Conservation (phyloP, 2,888 invertebrate genomes). For the Pterostichus niger region DNA sequence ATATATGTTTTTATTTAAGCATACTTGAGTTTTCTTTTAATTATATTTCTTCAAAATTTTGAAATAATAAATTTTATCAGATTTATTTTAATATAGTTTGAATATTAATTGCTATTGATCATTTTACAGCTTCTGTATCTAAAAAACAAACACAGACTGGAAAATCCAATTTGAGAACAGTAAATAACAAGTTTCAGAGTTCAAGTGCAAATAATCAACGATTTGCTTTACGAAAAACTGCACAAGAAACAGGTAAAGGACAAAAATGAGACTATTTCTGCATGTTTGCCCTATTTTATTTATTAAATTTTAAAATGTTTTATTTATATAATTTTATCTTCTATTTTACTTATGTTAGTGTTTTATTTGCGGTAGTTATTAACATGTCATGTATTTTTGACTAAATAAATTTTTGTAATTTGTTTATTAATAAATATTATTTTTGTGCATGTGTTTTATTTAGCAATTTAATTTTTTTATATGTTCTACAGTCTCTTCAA, state of each 20-base stretch:
- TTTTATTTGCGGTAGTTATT: no score
- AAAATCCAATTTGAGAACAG: background rate
- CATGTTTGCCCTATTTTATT: background rate
- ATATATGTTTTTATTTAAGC: conserved; percentile 48
- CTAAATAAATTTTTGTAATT: no score
- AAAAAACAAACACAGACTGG: background rate
- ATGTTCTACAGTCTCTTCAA: no score
- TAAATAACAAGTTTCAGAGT: background rate
- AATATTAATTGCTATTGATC: background rate
- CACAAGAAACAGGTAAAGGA: background rate
- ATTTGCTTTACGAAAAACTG: conserved; percentile 3
- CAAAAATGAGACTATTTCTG: conserved; percentile 2
- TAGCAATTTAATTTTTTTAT: no score
- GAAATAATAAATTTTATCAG: background rate
- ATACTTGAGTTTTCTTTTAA: conserved; percentile 26
- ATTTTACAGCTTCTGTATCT: background rate
- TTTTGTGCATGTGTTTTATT: no score
- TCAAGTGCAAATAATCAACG: background rate
- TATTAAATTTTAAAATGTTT: background rate
- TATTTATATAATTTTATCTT: conserved; percentile 10
- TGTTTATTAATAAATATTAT: no score
- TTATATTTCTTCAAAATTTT: background rate
- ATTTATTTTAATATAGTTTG: background rate
- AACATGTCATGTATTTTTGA: no score
- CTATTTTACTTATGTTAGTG: background rate